These are phyloP conservation scores for Spilosoma lubricipeda DNA, from an alignment of 2,888 invertebrate species.

Conservation along the genomic window DNA sequence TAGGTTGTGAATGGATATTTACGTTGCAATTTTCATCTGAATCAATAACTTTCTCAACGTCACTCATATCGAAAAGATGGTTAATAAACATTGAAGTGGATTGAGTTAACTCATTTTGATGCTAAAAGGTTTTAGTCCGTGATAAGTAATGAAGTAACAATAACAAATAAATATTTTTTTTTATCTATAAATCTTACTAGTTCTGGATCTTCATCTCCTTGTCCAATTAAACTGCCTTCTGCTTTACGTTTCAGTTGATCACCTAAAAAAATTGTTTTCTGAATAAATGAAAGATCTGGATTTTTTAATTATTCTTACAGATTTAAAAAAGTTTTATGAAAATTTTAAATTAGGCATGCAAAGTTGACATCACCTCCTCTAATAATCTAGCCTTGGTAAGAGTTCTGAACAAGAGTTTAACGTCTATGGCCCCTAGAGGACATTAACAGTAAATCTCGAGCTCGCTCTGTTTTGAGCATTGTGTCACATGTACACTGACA, in stretches of 20 bases:
- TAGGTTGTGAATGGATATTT: slow-evolving; percentile 49
- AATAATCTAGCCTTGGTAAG: too few species aligned
- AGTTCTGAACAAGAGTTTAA: too few species aligned
- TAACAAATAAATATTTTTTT: not conserved
- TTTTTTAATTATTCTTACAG: too few species aligned
- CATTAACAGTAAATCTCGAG: too few species aligned
- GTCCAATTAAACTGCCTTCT: slow-evolving; percentile 69
- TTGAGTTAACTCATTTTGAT: slow-evolving; percentile 60
- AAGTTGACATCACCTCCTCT: too few species aligned
- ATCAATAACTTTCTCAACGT: slow-evolving; percentile 62
- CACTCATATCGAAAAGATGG: slow-evolving; percentile 78
- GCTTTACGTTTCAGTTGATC: slow-evolving; percentile 45
- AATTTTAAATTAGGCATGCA: too few species aligned
- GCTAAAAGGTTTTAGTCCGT: slow-evolving; percentile 45
- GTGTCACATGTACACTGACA: not conserved
- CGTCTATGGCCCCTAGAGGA: too few species aligned
- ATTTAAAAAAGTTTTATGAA: too few species aligned
- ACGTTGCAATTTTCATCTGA: slow-evolving; percentile 54
- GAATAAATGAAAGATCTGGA: too few species aligned
- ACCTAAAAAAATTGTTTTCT: slow-evolving; percentile 41
- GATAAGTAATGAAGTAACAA: slow-evolving; percentile 14
- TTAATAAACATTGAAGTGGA: slow-evolving; percentile 76
- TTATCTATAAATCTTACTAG: slow-evolving; percentile 53
- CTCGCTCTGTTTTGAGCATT: not conserved
- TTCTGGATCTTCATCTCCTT: slow-evolving; percentile 76